A percentile compares a stretch with the other conserved stretches of the same genome.
Conservation (phyloP, 2,797 vertebrate species). For the Sphaeramia orbicularis region DNA sequence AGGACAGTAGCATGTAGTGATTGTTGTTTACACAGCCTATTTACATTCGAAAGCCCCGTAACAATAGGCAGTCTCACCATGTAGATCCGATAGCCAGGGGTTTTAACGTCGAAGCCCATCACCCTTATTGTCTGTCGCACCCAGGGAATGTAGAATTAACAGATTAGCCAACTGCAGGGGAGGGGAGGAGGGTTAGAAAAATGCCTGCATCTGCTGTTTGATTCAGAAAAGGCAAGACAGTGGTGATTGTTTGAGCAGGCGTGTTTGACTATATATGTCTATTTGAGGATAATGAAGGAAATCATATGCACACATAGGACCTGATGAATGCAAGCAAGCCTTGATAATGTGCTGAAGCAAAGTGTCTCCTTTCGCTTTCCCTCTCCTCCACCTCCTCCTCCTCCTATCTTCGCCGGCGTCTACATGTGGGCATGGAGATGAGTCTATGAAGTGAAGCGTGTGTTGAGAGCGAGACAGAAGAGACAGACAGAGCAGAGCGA, state of each 20-base stretch:
- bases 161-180: slow-evolving; percentile 70
- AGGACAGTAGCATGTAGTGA: slow-evolving; percentile 70
- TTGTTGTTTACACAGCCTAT: slow-evolving; percentile 73
- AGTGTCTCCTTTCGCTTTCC: slow-evolving; percentile 25
- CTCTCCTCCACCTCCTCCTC: not conserved
- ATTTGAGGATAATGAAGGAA: slow-evolving; percentile 64
- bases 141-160: slow-evolving; percentile 78
- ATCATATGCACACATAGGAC: slow-evolving; percentile 49
- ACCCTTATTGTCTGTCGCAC: slow-evolving; percentile 67
- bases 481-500: no score
- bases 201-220: slow-evolving; percentile 66
- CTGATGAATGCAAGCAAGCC: slow-evolving; percentile 60
- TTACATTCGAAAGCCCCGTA: slow-evolving; percentile 75
- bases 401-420: not conserved
- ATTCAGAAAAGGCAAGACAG: slow-evolving; percentile 61
- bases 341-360: slow-evolving; percentile 44
- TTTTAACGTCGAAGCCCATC: slow-evolving; percentile 59
- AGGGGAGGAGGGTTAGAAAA: slow-evolving; percentile 22
- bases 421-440: not conserved
- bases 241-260: slow-evolving; percentile 68
- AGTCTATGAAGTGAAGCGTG: slow-evolving; percentile 29
- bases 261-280: slow-evolving; percentile 59
- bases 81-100: slow-evolving; percentile 58
- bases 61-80: slow-evolving; percentile 67
- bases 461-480: slow-evolving; percentile 32